A percentile compares a stretch with the other conserved stretches of the same genome.
These are phyloP conservation scores for Harpagoxenus sublaevis DNA, from an alignment of 2,888 invertebrate species.

Conservation along the genomic window DNA sequence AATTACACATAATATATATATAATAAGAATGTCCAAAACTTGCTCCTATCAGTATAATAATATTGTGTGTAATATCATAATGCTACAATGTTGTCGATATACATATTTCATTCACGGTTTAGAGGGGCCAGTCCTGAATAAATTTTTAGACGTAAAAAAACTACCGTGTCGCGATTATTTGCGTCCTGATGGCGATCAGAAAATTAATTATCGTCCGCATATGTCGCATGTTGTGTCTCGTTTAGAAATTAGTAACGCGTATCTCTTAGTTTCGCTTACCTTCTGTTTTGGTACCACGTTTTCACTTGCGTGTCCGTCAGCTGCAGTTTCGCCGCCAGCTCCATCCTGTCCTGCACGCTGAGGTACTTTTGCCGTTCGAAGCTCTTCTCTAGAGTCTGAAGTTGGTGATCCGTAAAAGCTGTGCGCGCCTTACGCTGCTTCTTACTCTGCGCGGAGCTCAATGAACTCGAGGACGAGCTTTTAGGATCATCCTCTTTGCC, in stretches of 20 bases:
- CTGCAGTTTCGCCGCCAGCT: slow-evolving; percentile 97
- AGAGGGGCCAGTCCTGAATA: not conserved
- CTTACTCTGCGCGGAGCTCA: slow-evolving; percentile 90
- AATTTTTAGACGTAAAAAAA: slow-evolving; percentile 6
- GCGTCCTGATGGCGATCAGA: not conserved
- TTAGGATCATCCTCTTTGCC: slow-evolving; percentile 94
- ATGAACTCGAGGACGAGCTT: slow-evolving; percentile 88
- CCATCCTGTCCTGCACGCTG: slow-evolving; percentile 99
- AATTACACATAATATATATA: not conserved
- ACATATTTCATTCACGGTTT: not conserved
- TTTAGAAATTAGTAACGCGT: slow-evolving; percentile 47
- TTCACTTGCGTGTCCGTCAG: slow-evolving; percentile 99
- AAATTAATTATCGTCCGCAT: slow-evolving; percentile 40
- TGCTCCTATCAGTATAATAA: not conserved
- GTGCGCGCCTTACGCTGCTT: slow-evolving; percentile 98
- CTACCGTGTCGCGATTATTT: slow-evolving; percentile 7
- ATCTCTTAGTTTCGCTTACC: slow-evolving; percentile 88
- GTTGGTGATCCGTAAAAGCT: slow-evolving; percentile 99
- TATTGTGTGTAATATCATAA: not conserved
- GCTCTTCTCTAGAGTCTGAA: slow-evolving; percentile 98
- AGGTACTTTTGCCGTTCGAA: slow-evolving; percentile 99
- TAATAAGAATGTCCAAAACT: not conserved
- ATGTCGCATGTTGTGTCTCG: slow-evolving; percentile 38
- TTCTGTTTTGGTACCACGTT: slow-evolving; percentile 99
- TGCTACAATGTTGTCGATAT: not conserved